Evolutionary conservation across 2,113 vertebrate species (phyloP), one percentile per base, ranked within the genome.

Genomic region (Hassar affinis): DNA sequence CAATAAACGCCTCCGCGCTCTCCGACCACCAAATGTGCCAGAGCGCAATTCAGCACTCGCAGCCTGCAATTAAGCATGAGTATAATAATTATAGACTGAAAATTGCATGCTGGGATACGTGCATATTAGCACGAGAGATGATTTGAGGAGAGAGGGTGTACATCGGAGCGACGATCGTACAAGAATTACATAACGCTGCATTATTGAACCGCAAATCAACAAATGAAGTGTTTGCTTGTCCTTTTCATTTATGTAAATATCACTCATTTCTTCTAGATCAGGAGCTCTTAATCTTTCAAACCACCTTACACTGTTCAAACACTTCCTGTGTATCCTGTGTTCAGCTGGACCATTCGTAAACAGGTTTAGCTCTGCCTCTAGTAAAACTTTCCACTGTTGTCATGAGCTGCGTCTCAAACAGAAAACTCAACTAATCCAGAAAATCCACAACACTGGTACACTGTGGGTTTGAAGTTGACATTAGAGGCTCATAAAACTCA

Each of bases 61-160:
- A 64, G 77, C 69, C 61, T 56, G 56, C 49, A 45, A 83, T 83
- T 86, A 86, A 56, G 51, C 62, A 64, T 27, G 76, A 83, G 57
- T 59, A 49, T 59, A 78, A 79, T 79, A 85, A 85, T 83, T 80
- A 85, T 2, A n/a, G 35, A 49, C 20, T 38, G 47, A 80, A 71
- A 35, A 56, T 38, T 80, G 33, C 57, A 72, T 38, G 7, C 30
- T 47, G 56, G 66, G 38, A 69, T 33, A 75, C 56, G 33, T 72
- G 49, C 56, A 66, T 45, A 80, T 35, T 64, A 68, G 42, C 25
- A n/a, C 11, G 38, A 45, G 79, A 38, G 52, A 61, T 35, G 54
- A 61, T n/a, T 59, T 61, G 27, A 74, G 52, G 38, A 47, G 52
- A 25, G 25, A 33, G 15, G 10, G 66, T 15, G 51, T 30, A 14